phyloP scores from a whole-genome alignment of 2,888 invertebrate genomes.

The Koerneria pararmatus region DNA sequence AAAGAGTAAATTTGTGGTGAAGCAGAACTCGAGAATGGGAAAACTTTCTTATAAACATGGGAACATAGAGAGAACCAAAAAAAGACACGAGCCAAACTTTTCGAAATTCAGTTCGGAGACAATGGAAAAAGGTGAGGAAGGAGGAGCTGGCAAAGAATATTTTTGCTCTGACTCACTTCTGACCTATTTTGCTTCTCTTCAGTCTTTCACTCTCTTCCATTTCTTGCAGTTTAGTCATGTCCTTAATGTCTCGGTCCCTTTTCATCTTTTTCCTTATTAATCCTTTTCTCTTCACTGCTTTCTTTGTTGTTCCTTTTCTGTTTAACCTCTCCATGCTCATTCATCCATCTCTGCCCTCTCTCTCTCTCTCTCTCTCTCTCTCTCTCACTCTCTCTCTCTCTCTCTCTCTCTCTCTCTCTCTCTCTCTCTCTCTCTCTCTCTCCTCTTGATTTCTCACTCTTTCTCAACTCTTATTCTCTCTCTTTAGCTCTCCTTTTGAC shows the following conservation, averaged over 20 bases:
- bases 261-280: not conserved
- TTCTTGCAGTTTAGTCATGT: not conserved
- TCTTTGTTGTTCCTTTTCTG: not conserved
- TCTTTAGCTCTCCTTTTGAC: no score
- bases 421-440: not conserved
- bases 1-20: no score
- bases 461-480: no score
- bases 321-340: not conserved
- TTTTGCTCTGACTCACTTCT: no score
- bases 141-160: no score
- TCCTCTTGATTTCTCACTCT: not conserved
- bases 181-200: no score
- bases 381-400: not conserved
- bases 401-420: not conserved
- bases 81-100: no score
- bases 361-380: not conserved
- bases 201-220: not conserved
- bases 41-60: no score
- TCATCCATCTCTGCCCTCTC: not conserved
- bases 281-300: not conserved
- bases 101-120: no score
- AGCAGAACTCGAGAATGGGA: no score
- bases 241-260: not conserved
- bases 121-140: no score
- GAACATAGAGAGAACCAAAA: no score